phyloP scores from a whole-genome alignment of 1,140 invertebrate genomes.

The Micrasema longulum region DNA sequence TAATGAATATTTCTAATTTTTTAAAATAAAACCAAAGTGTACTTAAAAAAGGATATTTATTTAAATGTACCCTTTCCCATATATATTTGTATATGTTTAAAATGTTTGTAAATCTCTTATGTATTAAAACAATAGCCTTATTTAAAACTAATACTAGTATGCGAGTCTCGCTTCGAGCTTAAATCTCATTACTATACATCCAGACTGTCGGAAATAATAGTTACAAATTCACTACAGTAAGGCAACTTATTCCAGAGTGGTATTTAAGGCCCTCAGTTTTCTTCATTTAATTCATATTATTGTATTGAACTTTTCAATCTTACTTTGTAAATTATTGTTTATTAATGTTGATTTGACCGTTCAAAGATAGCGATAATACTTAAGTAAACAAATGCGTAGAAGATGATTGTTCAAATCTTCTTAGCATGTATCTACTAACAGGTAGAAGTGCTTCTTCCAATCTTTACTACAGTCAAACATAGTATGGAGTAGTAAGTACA shows the following conservation, averaged over 20 bases:
- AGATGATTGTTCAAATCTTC: too few species aligned
- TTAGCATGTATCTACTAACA: too few species aligned
- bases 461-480: too few species aligned
- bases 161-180: conserved; percentile 44
- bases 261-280: conserved; percentile 8
- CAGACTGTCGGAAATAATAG: conserved; percentile 13
- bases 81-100: conserved; percentile 42
- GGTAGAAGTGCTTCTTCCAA: too few species aligned
- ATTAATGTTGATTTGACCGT: too few species aligned
- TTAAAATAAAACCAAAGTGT: conserved; percentile 33
- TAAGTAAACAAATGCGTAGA: too few species aligned
- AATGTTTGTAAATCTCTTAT: conserved; percentile 40
- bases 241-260: conserved; percentile 25
- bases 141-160: conserved; percentile 44
- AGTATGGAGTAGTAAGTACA: too few species aligned
- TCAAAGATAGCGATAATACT: too few species aligned
- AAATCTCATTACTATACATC: conserved; percentile 6
- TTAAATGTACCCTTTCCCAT: conserved; percentile 52
- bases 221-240: conserved; percentile 6
- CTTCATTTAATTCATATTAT: conserved; percentile 7
- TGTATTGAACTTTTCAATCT: conserved; percentile 5
- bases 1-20: neutral
- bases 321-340: neutral
- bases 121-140: conserved; percentile 45
- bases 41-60: conserved; percentile 54